Conservation (phyloP, 1,140 invertebrate genomes). For the Thalassaphorura encarpata region DNA sequence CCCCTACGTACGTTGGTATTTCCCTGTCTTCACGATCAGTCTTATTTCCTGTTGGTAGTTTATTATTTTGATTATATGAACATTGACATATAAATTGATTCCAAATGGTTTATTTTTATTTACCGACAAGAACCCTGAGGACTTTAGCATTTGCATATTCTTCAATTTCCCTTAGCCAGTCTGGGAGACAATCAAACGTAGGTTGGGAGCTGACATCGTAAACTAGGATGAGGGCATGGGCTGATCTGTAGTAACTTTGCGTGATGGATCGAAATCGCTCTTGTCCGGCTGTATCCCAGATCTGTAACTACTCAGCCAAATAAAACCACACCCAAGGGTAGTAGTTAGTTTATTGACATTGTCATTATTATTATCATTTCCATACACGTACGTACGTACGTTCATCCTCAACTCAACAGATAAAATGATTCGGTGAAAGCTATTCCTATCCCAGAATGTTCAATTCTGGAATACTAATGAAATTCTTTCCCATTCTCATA, state of each 20-base stretch:
- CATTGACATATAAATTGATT: neutral
- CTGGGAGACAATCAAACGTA: conserved; percentile 89
- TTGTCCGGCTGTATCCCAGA: conserved; percentile 55
- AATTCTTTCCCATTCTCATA: too few relatives aligned
- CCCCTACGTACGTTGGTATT: conserved; percentile 86
- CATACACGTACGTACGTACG: too few relatives aligned
- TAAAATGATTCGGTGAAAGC: neutral
- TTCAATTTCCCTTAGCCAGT: conserved; percentile 92
- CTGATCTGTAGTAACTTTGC: conserved; percentile 94
- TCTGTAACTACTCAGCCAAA: conserved; percentile 29
- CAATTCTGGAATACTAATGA: too few relatives aligned
- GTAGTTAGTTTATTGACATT: too few relatives aligned
- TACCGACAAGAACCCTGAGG: conserved; percentile 79
- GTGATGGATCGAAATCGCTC: conserved; percentile 86
- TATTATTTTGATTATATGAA: neutral
- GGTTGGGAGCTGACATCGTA: conserved; percentile 97
- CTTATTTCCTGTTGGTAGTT: conserved; percentile 65
- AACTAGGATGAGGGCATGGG: conserved; percentile 91
- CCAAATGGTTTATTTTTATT: conserved; percentile 32
- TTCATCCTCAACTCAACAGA: too few relatives aligned
- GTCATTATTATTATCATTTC: too few relatives aligned
- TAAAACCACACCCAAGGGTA: neutral
- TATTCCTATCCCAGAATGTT: too few relatives aligned
- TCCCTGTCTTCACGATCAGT: conserved; percentile 89
- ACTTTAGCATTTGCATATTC: conserved; percentile 93